Evolutionary conservation across 2,888 invertebrate genomes (phyloP).

Genomic region (Subacronicta megacephala): DNA sequence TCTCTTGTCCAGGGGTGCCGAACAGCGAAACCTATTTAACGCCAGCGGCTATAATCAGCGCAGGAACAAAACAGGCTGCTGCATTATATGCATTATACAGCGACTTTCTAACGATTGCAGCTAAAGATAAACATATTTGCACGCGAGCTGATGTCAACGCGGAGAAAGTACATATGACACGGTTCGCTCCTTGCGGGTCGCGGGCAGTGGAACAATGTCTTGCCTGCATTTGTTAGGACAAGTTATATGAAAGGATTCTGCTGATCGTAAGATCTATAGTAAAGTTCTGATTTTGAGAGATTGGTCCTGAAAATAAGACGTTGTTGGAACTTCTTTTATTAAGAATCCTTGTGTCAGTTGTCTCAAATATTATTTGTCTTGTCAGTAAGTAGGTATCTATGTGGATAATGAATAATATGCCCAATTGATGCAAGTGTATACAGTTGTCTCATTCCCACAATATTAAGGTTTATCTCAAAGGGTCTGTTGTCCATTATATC

Average conservation of each 20-base stretch:
- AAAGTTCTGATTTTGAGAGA: too few species aligned
- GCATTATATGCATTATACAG: constrained; percentile 40
- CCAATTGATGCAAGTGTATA: too few species aligned
- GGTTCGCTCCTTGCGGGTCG: constrained; percentile 49
- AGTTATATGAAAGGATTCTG: neutral
- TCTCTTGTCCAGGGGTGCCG: neutral
- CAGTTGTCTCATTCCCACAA: too few species aligned
- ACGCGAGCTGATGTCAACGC: constrained; percentile 59
- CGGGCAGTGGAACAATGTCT: constrained; percentile 11
- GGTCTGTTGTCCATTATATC: too few species aligned
- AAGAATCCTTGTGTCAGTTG: too few species aligned
- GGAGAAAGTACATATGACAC: constrained; percentile 68
- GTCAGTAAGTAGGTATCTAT: too few species aligned
- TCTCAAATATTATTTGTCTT: too few species aligned
- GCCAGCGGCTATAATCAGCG: constrained; percentile 28
- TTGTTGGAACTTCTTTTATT: too few species aligned
- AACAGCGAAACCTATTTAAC: constrained; percentile 28
- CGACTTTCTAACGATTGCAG: constrained; percentile 62
- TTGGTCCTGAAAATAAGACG: too few species aligned
- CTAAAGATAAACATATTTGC: constrained; percentile 65
- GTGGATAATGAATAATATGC: too few species aligned
- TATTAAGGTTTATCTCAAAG: too few species aligned
- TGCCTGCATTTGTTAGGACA: constrained; percentile 8
- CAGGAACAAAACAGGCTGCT: constrained; percentile 31
- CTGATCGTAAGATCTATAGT: too few species aligned